Evolutionary conservation across 2,797 vertebrate species (phyloP).

Genomic region (Trematomus bernacchii): DNA sequence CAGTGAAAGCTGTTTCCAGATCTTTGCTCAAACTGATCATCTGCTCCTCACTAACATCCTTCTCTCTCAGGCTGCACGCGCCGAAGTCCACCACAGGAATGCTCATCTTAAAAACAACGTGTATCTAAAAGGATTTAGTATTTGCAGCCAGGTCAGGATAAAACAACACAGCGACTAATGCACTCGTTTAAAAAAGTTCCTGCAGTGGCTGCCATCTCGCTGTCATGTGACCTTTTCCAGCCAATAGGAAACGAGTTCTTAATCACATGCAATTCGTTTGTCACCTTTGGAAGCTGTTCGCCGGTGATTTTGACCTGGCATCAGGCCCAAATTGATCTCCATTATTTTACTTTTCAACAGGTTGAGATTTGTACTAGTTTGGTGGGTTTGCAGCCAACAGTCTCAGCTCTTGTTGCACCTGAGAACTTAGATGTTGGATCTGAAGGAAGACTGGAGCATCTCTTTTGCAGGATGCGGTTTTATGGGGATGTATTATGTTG

Average conservation of each 20-base stretch:
- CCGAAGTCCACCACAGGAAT: constrained; percentile 81
- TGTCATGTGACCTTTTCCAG: constrained; percentile 41
- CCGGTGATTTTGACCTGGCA: constrained; percentile 10
- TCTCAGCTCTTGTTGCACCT: too few relatives aligned
- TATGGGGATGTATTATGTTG: constrained; percentile 89
- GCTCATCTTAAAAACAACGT: constrained; percentile 52
- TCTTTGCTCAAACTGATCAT: constrained; percentile 49
- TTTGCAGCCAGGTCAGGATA: too few relatives aligned
- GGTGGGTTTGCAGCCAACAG: not conserved
- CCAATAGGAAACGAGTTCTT: constrained; percentile 33
- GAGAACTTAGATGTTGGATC: constrained; percentile 76
- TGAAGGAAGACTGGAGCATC: constrained; percentile 85
- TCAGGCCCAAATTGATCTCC: fast-evolving
- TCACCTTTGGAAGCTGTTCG: constrained; percentile 36
- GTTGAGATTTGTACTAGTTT: fast-evolving
- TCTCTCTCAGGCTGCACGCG: constrained; percentile 43
- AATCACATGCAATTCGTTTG: not conserved
- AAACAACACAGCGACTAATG: not conserved
- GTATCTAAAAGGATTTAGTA: too few relatives aligned
- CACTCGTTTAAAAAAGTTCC: too few relatives aligned
- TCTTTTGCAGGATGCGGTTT: constrained; percentile 92
- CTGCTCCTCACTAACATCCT: constrained; percentile 16
- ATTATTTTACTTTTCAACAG: not conserved
- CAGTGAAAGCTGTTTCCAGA: constrained; percentile 71
- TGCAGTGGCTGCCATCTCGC: fast-evolving